Conservation (phyloP, 2,888 invertebrate species). For the Theristus sp. region DNA sequence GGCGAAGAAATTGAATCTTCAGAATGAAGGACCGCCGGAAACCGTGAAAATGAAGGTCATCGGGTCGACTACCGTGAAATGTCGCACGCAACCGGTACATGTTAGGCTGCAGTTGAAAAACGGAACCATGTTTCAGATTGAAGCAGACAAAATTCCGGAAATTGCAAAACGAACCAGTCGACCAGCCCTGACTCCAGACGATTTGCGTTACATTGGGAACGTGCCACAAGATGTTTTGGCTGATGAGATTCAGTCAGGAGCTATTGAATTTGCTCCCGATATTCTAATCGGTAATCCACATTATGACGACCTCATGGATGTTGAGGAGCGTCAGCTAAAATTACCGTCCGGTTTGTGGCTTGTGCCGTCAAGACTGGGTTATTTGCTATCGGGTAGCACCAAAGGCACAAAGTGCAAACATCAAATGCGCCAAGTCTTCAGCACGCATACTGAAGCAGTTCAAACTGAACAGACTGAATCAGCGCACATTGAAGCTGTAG, state of each 20-base stretch:
- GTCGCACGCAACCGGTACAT: not conserved
- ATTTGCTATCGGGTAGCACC: not conserved
- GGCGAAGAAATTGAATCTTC: not conserved
- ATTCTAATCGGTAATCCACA: not conserved
- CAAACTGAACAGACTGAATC: not conserved
- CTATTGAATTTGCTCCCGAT: not conserved
- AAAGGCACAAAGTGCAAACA: not conserved
- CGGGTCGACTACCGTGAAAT: no score
- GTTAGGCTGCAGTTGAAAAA: not conserved
- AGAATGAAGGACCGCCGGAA: not conserved
- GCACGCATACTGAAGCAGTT: no score
- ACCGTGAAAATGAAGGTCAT: no score
- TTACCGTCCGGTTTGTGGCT: not conserved
- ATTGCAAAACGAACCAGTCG: not conserved
- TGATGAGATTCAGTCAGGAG: not conserved
- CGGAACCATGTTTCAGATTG: not conserved
- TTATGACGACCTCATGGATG: not conserved
- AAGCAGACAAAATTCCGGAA: not conserved
- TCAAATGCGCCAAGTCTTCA: no score
- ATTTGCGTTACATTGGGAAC: not conserved
- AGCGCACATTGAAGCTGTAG: not conserved
- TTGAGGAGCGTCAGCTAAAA: not conserved
- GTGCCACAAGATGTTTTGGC: no score
- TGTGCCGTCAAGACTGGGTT: not conserved
- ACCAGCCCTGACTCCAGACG: not conserved